These are phyloP conservation scores for Mormyrus hasselquistii DNA, from an alignment of 2,797 vertebrate genomes.

Conservation along the genomic window DNA sequence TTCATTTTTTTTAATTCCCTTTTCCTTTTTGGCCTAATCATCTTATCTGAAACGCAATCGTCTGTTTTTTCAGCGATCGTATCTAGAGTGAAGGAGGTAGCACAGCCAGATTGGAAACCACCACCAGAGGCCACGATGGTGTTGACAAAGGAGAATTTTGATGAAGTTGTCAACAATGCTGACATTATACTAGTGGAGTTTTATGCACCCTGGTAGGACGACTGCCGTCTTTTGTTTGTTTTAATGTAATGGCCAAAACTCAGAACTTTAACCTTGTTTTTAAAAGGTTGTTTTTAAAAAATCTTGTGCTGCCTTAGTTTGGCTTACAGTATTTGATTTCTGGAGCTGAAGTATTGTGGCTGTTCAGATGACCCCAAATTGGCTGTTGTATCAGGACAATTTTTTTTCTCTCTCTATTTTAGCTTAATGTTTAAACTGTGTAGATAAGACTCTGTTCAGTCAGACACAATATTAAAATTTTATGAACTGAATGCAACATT, in stretches of 20 bases:
- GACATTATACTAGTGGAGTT: conserved; percentile 97
- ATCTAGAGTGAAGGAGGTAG: conserved; percentile 77
- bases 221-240: not conserved
- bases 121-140: conserved; percentile 85
- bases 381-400: not conserved
- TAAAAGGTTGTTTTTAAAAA: not conserved
- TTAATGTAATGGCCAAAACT: not conserved
- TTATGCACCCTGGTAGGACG: conserved; percentile 89
- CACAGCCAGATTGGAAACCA: conserved; percentile 83
- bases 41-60: not conserved
- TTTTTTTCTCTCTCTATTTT: not conserved
- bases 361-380: not conserved
- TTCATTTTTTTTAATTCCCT: not conserved
- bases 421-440: not conserved
- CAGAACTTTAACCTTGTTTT: not conserved
- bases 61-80: conserved; percentile 69
- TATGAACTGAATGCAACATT: not conserved
- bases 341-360: not conserved
- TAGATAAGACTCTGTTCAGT: not conserved
- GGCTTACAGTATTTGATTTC: not conserved
- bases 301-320: not conserved
- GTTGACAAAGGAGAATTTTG: conserved; percentile 87
- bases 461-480: not conserved
- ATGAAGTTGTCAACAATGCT: conserved; percentile 74
- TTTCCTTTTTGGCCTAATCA: not conserved